Base-by-base conservation (phyloP, 2,888 invertebrate species). In the Chloroclysta siterata region DNA sequence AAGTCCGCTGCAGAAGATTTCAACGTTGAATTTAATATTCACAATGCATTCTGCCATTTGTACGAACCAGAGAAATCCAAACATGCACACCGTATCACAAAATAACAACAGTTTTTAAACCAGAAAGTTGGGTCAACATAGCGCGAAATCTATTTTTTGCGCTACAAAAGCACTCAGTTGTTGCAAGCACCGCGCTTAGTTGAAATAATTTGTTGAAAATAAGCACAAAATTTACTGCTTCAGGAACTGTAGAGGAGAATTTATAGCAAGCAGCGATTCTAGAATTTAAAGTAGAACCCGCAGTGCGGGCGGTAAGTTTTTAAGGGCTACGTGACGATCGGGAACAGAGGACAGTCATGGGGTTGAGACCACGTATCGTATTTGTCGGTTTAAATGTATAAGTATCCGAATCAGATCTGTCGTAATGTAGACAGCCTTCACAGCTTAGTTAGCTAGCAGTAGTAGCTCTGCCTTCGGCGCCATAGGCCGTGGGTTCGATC, bases 171-270 rank as follows among this genome's bases (percentile, higher is more conserved):
- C 66, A 60, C 63, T 63, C 42, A 50, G 41, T 65, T 65, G 58
- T 61, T 52, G 42, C 44, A 53, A 53, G 54, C 14, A 63, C 59
- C 75, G 74, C 72, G 78, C 72, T 81, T 76, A 80, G 80, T 77
- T 78, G 73, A 85, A 87, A 86, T 88, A 88, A 88, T 88, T 88
- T 88, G 85, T 83, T 75, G 80, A 80, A 86, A 86, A 87, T 86
- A 87, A 85, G 82, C 82, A 79, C 79, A 60, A 82, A 88, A 88
- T 88, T 88, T 85, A 85, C 82, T 82, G 76, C 81, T 73, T 76
- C 74, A 62, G 77, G 73, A 83, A 83, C 79, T 78, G 75, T 70
- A 69, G 77, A 84, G 82, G 81, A 80, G 76, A 88, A 89, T 90
- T 89, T 89, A 89, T 88, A 84, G 89, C 83, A 83, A 84, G 84